Evolutionary conservation across 2,888 invertebrate species (phyloP).

Genomic region (Limnephilus lunatus): DNA sequence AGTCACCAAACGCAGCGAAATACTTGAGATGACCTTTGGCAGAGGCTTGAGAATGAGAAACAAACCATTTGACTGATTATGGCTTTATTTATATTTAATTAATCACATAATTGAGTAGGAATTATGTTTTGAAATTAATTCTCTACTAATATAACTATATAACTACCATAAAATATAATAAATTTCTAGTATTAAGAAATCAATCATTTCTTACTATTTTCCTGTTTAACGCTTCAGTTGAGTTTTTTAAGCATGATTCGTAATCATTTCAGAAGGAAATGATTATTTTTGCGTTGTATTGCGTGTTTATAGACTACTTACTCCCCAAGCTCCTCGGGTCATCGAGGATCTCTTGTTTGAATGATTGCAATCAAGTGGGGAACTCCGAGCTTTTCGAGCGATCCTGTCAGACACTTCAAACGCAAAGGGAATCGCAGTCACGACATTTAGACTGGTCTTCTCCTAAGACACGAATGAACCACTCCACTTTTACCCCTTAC

Average conservation of each 20-base stretch:
- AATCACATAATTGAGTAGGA: too few species aligned
- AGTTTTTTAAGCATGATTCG: not conserved
- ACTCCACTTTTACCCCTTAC: conserved; percentile 1
- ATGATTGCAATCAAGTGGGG: conserved; percentile 47
- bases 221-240: not conserved
- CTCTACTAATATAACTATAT: too few species aligned
- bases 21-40: too few species aligned
- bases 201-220: too few species aligned
- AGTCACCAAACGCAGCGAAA: too few species aligned
- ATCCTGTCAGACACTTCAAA: conserved; percentile 49
- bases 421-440: conserved; percentile 43
- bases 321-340: conserved; percentile 8
- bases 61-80: too few species aligned
- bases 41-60: too few species aligned
- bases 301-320: conserved; percentile 9
- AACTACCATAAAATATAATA: too few species aligned
- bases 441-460: conserved; percentile 45
- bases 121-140: too few species aligned
- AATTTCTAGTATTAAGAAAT: too few species aligned
- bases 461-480: conserved; percentile 27
- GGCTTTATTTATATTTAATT: too few species aligned
- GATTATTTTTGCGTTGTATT: conserved; percentile 22
- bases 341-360: conserved; percentile 44
- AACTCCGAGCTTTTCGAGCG: conserved; percentile 41
- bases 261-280: conserved; percentile 4